Evolutionary conservation across 2,888 invertebrate genomes (phyloP), one percentile per base, ranked within the genome.

Genomic region (Apodemia hepburni): DNA sequence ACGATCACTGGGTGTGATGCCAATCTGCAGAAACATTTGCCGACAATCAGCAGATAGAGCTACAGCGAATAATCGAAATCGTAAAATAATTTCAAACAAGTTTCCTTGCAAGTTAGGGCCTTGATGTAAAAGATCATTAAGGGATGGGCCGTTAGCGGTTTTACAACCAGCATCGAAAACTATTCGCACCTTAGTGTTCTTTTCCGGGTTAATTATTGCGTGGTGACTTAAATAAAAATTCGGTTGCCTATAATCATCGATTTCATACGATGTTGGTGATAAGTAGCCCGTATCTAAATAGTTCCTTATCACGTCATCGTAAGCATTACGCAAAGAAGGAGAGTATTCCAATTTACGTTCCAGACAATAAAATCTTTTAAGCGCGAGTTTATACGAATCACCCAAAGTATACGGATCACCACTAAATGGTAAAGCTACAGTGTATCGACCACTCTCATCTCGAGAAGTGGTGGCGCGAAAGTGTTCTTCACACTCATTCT

Each of bases 371-470:
- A 33, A 33, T 33, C 22, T 33, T 33, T 33, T 33, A 33, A 33
- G 33, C 33, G 33, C 33, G 33, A 33, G 8, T 33, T 33, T 33
- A 8, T 33, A 33, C 8, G 33, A 33, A 33, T 33, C 33, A 8
- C 33, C 33, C 33, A 6, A 8, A 6, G 33, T 7, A 33, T 29
- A 45, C 2, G 18, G 17, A n/a, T 62, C 62, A 12, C 45, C 33
- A n/a, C 58, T 47, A 27, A 62, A 62, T n/a, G 58, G 58, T 29
- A 62, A 47, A n/a, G 62, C 29, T 17, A 62, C 62, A 6, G 58
- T 58, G 18, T 58, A 62, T 11, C 58, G 17, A 11, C 62, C 62
- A 47, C 6, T 47, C 15, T 18, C 18, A 27, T 47, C 49, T 35
- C 62, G 62, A n/a, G 33, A 27, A 17, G 49, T 29, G 49, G 58